phyloP scores from a whole-genome alignment of 2,888 invertebrate species.

The Argynnis bischoffii region DNA sequence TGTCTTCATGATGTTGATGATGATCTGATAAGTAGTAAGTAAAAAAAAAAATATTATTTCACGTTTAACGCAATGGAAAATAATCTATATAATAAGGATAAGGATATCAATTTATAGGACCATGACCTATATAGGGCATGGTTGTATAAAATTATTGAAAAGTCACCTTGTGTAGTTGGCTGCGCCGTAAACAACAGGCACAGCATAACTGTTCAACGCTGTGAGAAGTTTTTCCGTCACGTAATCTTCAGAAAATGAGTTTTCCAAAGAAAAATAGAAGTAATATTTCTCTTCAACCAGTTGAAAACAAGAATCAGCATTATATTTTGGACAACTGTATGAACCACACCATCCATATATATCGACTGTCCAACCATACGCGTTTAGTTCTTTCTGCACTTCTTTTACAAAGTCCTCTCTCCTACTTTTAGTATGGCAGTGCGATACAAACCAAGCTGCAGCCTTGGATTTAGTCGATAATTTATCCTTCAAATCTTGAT shows the following conservation, averaged over 20 bases:
- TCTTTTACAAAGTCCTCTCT: slow-evolving; percentile 46
- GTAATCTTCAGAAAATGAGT: slow-evolving; percentile 60
- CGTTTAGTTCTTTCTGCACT: slow-evolving; percentile 45
- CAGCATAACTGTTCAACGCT: slow-evolving; percentile 69
- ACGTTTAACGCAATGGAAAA: too few species aligned
- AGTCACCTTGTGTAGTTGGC: slow-evolving; percentile 63
- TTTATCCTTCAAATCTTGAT: slow-evolving; percentile 46
- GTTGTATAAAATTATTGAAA: background rate
- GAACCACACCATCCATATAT: slow-evolving; percentile 57
- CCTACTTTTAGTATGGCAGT: slow-evolving; percentile 49
- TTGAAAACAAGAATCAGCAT: slow-evolving; percentile 48
- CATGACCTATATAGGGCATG: background rate
- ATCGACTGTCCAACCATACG: slow-evolving; percentile 50
- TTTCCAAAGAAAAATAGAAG: slow-evolving; percentile 66
- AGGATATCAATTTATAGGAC: too few species aligned
- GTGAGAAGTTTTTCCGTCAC: slow-evolving; percentile 59
- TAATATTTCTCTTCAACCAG: slow-evolving; percentile 54
- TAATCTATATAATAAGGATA: too few species aligned
- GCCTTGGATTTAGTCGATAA: slow-evolving; percentile 51
- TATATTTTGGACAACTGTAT: slow-evolving; percentile 44
- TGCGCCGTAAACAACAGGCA: slow-evolving; percentile 87
- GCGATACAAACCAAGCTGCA: slow-evolving; percentile 63
- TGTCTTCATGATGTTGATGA: too few species aligned
- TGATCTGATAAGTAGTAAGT: too few species aligned
- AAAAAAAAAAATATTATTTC: too few species aligned